These are phyloP conservation scores for Cheilosia urbana DNA, from an alignment of 2,888 invertebrate genomes.

Conservation along the genomic window DNA sequence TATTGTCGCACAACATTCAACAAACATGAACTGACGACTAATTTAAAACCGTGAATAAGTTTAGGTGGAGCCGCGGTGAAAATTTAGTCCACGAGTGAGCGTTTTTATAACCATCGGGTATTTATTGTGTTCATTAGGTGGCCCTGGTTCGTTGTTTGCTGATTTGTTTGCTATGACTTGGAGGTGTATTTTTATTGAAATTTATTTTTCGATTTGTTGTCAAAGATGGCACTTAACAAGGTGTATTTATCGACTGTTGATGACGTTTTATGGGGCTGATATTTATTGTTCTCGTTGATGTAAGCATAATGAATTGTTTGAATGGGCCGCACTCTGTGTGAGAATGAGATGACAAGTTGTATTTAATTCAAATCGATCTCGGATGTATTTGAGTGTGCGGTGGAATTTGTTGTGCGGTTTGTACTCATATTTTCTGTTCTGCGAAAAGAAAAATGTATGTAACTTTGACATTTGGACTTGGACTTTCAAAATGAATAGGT, in stretches of 20 bases:
- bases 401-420: constrained; percentile 17
- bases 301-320: constrained; percentile 72
- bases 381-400: constrained; percentile 7
- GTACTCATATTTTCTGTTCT: constrained; percentile 38
- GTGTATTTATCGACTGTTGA: constrained; percentile 73
- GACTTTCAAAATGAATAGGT: no score
- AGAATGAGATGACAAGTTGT: constrained; percentile 45
- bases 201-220: constrained; percentile 72
- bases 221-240: constrained; percentile 74
- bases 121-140: constrained; percentile 61
- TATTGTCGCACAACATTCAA: constrained; percentile 35
- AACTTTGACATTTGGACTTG: no score
- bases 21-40: constrained; percentile 60
- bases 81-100: constrained; percentile 28
- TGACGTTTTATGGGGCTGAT: constrained; percentile 67
- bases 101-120: constrained; percentile 38
- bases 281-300: constrained; percentile 69
- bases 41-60: constrained; percentile 51
- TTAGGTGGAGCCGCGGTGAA: not conserved
- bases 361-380: constrained; percentile 57
- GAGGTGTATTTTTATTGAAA: constrained; percentile 46
- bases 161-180: constrained; percentile 64
- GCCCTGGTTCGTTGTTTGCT: constrained; percentile 38
- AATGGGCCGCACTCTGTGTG: constrained; percentile 53
- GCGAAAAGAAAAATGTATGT: not conserved